These are phyloP conservation scores for Ceratina calcarata DNA, from an alignment of 1,140 invertebrate species.

Conservation along the genomic window DNA sequence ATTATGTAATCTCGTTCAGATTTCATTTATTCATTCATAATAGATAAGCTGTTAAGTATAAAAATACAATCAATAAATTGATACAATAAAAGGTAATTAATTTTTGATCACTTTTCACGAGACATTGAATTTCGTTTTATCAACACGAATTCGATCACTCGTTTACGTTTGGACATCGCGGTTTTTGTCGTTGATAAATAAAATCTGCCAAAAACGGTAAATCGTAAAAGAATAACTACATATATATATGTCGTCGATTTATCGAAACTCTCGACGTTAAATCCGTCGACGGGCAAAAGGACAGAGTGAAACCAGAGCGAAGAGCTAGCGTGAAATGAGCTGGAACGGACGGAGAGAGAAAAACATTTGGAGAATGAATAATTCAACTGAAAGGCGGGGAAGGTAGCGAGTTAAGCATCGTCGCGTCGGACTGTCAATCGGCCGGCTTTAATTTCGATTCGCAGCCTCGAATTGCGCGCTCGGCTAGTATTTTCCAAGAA, in stretches of 20 bases:
- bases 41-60: background rate
- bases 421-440: background rate
- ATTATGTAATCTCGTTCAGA: background rate
- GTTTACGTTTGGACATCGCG: too few species aligned
- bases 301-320: background rate
- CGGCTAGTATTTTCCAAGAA: background rate
- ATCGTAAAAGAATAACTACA: background rate
- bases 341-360: background rate
- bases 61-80: too few species aligned
- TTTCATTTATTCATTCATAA: background rate
- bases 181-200: too few species aligned
- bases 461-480: background rate
- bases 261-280: background rate
- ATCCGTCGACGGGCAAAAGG: background rate
- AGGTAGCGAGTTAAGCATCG: background rate
- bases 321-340: background rate
- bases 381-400: conserved; percentile 2
- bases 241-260: background rate
- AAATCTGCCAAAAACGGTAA: background rate
- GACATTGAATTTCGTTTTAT: too few species aligned
- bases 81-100: too few species aligned
- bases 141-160: too few species aligned
- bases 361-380: conserved; percentile 3
- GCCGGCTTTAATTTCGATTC: conserved; percentile 9
- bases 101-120: too few species aligned